Base-by-base conservation (phyloP, 2,797 vertebrate species). In the Pelobates cultripes region DNA sequence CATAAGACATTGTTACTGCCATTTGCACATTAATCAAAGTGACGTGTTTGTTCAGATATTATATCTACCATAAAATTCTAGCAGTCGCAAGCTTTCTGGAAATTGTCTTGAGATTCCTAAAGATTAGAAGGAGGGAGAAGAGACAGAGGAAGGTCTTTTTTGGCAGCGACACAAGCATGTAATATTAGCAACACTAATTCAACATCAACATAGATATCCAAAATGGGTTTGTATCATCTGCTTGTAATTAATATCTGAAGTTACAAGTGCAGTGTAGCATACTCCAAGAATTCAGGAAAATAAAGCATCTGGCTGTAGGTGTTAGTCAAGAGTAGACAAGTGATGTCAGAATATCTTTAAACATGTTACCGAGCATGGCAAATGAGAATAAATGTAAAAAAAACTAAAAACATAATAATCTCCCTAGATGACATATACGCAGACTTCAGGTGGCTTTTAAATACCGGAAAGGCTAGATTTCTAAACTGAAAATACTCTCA, bases 41-140 rank as follows among this genome's bases (percentile, higher is more conserved):
- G 51, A 73, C 40, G 60, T 73, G 68, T 45, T 70, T 70, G 10
- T 10, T 4, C 55, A 70, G 43, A 44, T 44, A 14, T 57, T 40
- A 57, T 43, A 41, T 60, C 12, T 73, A 43, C 72, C 28, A 73
- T 15, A 60, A 42, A 12, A 57, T 60, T 60, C 53, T 43, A 55
- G 41, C 40, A n/a, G 51, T 43, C 51, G 40, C 40, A 73, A 43
- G 51, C 12, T 15, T 73, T 73, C 70, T 73, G 47, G 70, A 55
- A 60, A 40, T 43, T 73, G 51, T 73, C 72, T 73, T 55, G 43
- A 43, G 14, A 73, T 43, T 60, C 13, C 72, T 4, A 60, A n/a
- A 42, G 51, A 42, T 60, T 60, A 60, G 5, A 57, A 6, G 41
- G 72, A 6, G 47, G 5, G 47, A 51, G 28, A 28, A 28, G 47